Percentiles rank a stretch among this genome's conserved stretches.
Conservation (phyloP, 2,797 vertebrate species). For the Denticeps clupeoides region DNA sequence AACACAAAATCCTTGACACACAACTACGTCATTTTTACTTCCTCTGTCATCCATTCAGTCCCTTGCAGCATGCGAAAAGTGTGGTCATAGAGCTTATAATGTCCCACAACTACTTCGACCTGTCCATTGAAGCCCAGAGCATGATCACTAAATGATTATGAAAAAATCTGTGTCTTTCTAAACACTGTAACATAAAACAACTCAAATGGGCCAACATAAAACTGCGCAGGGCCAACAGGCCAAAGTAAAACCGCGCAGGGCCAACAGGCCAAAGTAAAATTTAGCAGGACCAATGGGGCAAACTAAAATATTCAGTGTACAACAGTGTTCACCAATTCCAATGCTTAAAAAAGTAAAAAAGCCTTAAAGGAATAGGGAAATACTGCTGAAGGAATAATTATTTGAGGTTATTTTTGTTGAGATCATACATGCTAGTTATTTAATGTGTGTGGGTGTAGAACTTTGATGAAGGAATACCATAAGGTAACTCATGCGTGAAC, state of each 20-base stretch:
- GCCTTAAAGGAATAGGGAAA: too few relatives aligned
- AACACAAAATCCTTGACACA: background rate
- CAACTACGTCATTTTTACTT: background rate
- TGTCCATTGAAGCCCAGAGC: conserved; percentile 4
- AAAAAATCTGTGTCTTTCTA: conserved; percentile 8
- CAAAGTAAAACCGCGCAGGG: background rate
- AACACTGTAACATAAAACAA: background rate
- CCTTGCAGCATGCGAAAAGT: background rate
- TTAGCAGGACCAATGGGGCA: background rate
- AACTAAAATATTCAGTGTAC: too few relatives aligned
- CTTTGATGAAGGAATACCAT: too few relatives aligned
- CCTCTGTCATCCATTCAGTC: conserved; percentile 2
- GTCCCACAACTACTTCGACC: conserved; percentile 2
- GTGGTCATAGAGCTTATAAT: background rate
- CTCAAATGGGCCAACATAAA: background rate
- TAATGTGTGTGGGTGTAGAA: too few relatives aligned
- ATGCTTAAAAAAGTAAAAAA: too few relatives aligned
- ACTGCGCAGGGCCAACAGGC: background rate
- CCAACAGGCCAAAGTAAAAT: background rate
- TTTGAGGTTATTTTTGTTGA: too few relatives aligned
- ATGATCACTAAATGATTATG: background rate
- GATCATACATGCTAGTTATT: too few relatives aligned
- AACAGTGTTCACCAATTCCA: too few relatives aligned
- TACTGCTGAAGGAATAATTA: too few relatives aligned
- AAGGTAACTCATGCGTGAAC: too few relatives aligned